Conservation (phyloP, 2,888 invertebrate species). For the Anticlea derivata region DNA sequence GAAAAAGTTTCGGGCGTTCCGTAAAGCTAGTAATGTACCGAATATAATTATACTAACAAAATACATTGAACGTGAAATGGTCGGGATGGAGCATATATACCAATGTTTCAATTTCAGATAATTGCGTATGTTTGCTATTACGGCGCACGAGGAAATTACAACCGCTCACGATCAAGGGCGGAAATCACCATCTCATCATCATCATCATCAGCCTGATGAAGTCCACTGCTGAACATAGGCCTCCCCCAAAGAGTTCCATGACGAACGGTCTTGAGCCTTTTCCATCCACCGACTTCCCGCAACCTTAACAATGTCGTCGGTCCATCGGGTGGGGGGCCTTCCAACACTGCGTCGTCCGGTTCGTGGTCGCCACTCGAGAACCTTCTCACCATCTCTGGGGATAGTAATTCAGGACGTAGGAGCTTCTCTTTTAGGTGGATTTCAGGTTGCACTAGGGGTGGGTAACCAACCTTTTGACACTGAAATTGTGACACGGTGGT, state of each 20-base stretch:
- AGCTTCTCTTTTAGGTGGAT: slow-evolving; percentile 50
- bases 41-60: not conserved
- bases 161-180: slow-evolving; percentile 42
- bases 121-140: slow-evolving; percentile 61
- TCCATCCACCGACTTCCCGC: too few relatives aligned
- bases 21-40: not conserved
- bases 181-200: too few relatives aligned
- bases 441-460: slow-evolving; percentile 59
- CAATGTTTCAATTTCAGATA: slow-evolving; percentile 13
- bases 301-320: too few relatives aligned
- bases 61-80: not conserved
- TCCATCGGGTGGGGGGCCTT: too few relatives aligned
- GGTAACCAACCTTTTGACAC: slow-evolving; percentile 83
- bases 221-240: too few relatives aligned
- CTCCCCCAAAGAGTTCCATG: too few relatives aligned
- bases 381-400: slow-evolving; percentile 41
- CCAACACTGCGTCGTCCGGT: too few relatives aligned
- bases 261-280: too few relatives aligned
- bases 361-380: too few relatives aligned
- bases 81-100: not conserved
- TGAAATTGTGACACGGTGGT: slow-evolving; percentile 76
- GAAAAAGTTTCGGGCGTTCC: not conserved
- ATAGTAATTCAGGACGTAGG: slow-evolving; percentile 46
- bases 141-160: slow-evolving; percentile 61
- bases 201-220: too few relatives aligned